Conservation (phyloP, 2,888 invertebrate genomes). For the Mimumesa dahlbomi region DNA sequence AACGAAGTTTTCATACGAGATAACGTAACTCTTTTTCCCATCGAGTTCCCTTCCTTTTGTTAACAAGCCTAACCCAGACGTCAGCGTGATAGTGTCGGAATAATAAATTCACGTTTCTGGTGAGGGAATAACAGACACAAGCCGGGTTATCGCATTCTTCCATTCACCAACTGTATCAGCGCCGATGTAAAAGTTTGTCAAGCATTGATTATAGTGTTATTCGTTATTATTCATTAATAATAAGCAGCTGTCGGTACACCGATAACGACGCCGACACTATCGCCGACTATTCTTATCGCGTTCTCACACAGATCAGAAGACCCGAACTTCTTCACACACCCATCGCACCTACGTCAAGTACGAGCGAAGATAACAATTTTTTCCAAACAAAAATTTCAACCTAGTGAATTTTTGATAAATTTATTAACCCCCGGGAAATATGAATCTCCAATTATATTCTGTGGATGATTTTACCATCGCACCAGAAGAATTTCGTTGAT, state of each 20-base stretch:
- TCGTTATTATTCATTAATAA: conserved; percentile 4
- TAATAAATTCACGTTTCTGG: conserved; percentile 16
- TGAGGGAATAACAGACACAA: conserved; percentile 14
- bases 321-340: too few species aligned
- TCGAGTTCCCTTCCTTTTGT: conserved; percentile 9
- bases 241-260: neutral
- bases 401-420: too few species aligned
- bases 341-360: too few species aligned
- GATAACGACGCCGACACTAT: too few species aligned
- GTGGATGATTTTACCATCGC: too few species aligned
- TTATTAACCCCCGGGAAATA: too few species aligned
- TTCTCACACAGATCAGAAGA: too few species aligned
- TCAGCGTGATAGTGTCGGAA: conserved; percentile 6
- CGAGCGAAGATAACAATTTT: too few species aligned
- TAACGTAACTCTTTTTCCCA: conserved; percentile 5
- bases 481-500: too few species aligned
- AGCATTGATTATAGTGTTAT: neutral
- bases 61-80: conserved; percentile 7
- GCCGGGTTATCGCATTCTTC: conserved; percentile 12
- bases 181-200: conserved; percentile 15
- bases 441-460: too few species aligned
- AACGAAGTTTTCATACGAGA: neutral
- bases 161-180: neutral
- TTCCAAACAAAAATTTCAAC: too few species aligned
- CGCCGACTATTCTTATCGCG: neutral